Base-by-base conservation (phyloP, 2,113 vertebrate genomes). In the Notothenia rossii region DNA sequence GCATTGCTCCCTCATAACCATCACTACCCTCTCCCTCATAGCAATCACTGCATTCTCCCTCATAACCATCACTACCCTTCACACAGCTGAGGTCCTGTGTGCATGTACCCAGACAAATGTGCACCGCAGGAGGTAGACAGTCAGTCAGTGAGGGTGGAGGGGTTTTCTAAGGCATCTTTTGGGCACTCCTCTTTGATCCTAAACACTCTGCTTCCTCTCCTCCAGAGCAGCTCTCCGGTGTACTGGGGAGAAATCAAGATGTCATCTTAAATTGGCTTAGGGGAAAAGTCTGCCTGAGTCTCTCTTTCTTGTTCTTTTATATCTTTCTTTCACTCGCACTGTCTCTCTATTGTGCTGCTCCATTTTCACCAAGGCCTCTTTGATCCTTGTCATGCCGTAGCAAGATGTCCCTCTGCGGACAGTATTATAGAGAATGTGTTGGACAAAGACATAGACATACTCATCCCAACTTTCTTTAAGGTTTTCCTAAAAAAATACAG, bases 181-280 rank as follows among this genome's bases (percentile, higher is more conserved):
- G 8, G 75, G 82, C 72, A 78, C 81, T 60, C 84, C 88, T 88
- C 92, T 94, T 94, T 95, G 93, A 94, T 93, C 91, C 91, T 87
- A 92, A 95, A 92, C 89, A 88, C 88, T 86, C 75, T 65, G 82
- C 90, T 93, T 93, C 89, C 91, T 93, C 90, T 93, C 77, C 81
- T 88, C 82, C 69, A 66, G 84, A 88, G 89, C 83, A 65, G 79
- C 68, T 59, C 88, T 79, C 70, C 60, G 45, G 72, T 85, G 65
- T 84, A 67, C 80, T 74, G 88, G 89, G 90, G 91, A 93, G 90
- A 92, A 94, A 94, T 94, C 92, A 94, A 94, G 94, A 94, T 90
- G 92, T 94, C 92, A 94, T 91, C 89, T 90, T 89, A 92, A 94
- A 94, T 92, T 91, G 91, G 92, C 86, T 92, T 92, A 83, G 91